Evolutionary conservation across 2,888 invertebrate genomes (phyloP).

Genomic region (Oscheius myriophilus): DNA sequence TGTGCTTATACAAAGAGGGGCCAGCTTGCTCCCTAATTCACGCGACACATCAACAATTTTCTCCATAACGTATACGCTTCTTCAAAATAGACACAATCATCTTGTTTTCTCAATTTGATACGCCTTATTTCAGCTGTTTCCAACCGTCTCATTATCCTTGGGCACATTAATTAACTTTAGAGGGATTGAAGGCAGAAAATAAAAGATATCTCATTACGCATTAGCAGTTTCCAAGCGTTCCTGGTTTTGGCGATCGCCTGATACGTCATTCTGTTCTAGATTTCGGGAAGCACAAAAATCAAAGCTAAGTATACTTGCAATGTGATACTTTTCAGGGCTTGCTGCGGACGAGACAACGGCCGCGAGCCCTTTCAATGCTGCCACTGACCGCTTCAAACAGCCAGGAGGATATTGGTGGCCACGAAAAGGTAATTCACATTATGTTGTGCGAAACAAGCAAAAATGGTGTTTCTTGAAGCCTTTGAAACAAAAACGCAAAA

Average conservation of each 20-base stretch:
- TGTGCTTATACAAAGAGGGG: slow-evolving; percentile 20
- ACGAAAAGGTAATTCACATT: slow-evolving; percentile 25
- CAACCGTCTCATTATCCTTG: not conserved
- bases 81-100: not conserved
- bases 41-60: slow-evolving; percentile 8
- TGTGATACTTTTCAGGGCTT: slow-evolving; percentile 47
- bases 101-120: not conserved
- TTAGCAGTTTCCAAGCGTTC: not conserved
- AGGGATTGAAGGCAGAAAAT: no score
- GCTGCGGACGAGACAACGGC: slow-evolving; percentile 52
- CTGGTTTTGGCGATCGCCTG: no score
- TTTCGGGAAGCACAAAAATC: no score
- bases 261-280: no score
- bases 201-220: no score
- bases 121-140: slow-evolving; percentile 3
- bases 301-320: not conserved
- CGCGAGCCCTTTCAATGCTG: slow-evolving; percentile 59
- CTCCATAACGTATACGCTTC: not conserved
- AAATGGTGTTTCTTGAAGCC: no score
- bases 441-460: no score
- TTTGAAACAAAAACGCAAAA: no score
- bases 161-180: no score
- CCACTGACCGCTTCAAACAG: slow-evolving; percentile 48
- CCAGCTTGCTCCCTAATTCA: slow-evolving; percentile 7
- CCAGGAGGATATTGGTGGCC: slow-evolving; percentile 43